A percentile compares a stretch with the other conserved stretches of the same genome.
Evolutionary conservation across 1,140 invertebrate genomes (phyloP).

Genomic region (Bradysia coprophila): DNA sequence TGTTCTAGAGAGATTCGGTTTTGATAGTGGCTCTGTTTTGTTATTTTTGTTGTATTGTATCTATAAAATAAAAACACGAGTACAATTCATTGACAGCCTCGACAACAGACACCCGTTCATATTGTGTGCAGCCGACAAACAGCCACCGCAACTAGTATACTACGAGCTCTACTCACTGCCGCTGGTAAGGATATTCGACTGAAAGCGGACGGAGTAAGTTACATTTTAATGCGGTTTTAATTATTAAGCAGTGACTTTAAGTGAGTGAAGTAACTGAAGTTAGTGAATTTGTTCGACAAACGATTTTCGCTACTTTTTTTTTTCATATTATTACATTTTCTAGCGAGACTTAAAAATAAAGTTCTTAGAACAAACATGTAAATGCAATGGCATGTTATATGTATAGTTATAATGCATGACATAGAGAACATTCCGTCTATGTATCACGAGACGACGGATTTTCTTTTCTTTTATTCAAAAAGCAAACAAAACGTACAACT

Average conservation of each 20-base stretch:
- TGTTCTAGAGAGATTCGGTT: background rate
- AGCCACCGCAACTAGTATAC: conserved; percentile 73
- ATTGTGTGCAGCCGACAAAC: conserved; percentile 76
- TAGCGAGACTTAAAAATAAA: no score
- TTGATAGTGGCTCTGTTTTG: background rate
- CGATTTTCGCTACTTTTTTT: no score
- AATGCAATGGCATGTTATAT: no score
- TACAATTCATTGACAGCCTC: conserved; percentile 28
- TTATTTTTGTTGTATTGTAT: background rate
- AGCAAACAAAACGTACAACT: no score
- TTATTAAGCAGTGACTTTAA: background rate
- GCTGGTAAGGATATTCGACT: conserved; percentile 76
- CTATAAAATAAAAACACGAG: background rate
- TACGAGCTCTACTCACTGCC: conserved; percentile 62
- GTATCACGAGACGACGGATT: no score
- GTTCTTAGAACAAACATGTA: no score
- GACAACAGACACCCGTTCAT: conserved; percentile 77
- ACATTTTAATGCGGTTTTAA: background rate
- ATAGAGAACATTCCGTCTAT: no score
- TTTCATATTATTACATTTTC: no score
- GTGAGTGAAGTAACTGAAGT: no score
- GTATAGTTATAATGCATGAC: no score
- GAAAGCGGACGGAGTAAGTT: conserved; percentile 67
- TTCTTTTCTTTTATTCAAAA: no score
- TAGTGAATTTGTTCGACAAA: no score